These are phyloP conservation scores for Salvelinus fontinalis DNA, from an alignment of 2,113 vertebrate genomes.

Conservation along the genomic window DNA sequence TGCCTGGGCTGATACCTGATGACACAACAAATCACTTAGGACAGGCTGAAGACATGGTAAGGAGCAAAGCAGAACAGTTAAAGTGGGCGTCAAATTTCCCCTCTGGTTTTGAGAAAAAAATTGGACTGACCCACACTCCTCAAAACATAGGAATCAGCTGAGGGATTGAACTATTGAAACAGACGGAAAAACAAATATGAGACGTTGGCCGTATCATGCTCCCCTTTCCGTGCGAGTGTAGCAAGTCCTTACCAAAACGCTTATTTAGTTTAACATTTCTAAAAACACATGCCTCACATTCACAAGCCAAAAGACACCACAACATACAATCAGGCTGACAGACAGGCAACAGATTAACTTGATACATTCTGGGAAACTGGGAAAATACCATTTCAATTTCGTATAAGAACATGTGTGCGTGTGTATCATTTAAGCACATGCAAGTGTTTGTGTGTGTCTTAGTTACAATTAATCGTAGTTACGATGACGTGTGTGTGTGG, in stretches of 20 bases:
- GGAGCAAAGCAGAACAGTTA: neutral
- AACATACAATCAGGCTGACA: neutral
- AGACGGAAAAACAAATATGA: slow-evolving; percentile 37
- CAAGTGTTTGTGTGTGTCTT: too few relatives aligned
- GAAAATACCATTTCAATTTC: neutral
- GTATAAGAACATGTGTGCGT: neutral
- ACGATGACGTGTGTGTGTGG: slow-evolving; percentile 12
- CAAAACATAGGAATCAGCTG: slow-evolving; percentile 9
- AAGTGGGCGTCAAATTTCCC: slow-evolving; percentile 12
- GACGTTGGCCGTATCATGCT: slow-evolving; percentile 9
- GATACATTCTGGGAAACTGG: neutral
- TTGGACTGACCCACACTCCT: slow-evolving; percentile 22
- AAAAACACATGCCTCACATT: slow-evolving; percentile 14
- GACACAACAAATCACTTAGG: neutral
- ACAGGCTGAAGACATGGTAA: neutral
- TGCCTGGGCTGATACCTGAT: slow-evolving; percentile 15
- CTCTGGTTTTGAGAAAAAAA: slow-evolving; percentile 52
- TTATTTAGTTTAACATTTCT: slow-evolving; percentile 1
- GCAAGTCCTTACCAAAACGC: slow-evolving; percentile 13
- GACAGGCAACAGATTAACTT: neutral
- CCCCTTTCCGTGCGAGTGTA: slow-evolving; percentile 41
- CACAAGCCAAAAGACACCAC: neutral
- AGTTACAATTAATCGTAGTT: too few relatives aligned
- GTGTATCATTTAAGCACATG: neutral
- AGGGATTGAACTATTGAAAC: slow-evolving; percentile 38